phyloP scores from a whole-genome alignment of 1,140 invertebrate genomes.

The Kradibia gibbosae region DNA sequence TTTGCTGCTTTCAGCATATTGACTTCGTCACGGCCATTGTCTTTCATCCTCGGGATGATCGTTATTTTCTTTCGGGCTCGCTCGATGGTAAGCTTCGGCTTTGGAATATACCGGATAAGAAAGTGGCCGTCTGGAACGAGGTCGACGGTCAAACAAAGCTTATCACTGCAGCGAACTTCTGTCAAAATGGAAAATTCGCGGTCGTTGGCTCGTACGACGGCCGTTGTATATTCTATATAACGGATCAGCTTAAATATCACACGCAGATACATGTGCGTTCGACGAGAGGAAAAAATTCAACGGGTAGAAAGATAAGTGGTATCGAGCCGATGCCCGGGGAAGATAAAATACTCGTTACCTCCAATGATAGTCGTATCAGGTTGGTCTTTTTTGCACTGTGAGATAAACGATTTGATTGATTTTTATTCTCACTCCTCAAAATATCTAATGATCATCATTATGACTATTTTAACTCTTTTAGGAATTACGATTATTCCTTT shows the following conservation, averaged over 20 bases:
- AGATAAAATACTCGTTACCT: constrained; percentile 97
- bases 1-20: constrained; percentile 99
- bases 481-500: too few species aligned
- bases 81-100: constrained; percentile 96
- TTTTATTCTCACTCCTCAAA: too few species aligned
- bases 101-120: constrained; percentile 99
- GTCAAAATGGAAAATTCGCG: constrained; percentile 97
- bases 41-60: constrained; percentile 96
- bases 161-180: constrained; percentile 98
- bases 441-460: too few species aligned
- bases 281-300: constrained; percentile 93
- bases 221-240: constrained; percentile 97
- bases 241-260: constrained; percentile 98
- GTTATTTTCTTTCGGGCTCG: constrained; percentile 96
- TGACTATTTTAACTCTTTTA: too few species aligned
- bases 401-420: too few species aligned
- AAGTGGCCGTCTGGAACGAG: constrained; percentile 97
- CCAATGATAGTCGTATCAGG: constrained; percentile 97
- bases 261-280: constrained; percentile 97
- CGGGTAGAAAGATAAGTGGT: constrained; percentile 95
- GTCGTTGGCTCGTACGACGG: constrained; percentile 99
- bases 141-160: constrained; percentile 94
- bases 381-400: constrained; percentile 13
- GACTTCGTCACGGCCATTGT: constrained; percentile 99
- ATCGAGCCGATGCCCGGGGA: constrained; percentile 97